A percentile compares a stretch with the other conserved stretches of the same genome.
Evolutionary conservation across 2,113 vertebrate genomes (phyloP).

Genomic region (Chauna torquata): DNA sequence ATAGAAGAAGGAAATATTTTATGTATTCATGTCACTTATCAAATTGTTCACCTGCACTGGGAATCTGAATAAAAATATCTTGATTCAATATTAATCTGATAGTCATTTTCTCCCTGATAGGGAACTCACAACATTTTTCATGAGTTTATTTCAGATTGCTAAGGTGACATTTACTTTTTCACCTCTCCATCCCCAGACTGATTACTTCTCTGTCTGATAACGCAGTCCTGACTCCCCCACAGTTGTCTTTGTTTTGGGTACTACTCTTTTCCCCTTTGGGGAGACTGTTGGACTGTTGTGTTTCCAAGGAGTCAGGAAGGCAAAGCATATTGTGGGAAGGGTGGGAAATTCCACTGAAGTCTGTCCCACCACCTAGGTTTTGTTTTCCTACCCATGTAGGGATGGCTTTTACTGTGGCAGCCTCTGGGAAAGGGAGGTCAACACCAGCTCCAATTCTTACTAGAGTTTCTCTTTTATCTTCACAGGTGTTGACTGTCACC

Average conservation of each 20-base stretch:
- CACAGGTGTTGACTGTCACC: not conserved
- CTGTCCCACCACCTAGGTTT: not conserved
- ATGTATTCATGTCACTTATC: not conserved
- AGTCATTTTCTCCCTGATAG: not conserved
- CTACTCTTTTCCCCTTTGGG: not conserved
- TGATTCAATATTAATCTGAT: conserved; percentile 36
- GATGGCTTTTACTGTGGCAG: not conserved
- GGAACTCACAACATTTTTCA: not conserved
- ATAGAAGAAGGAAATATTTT: conserved; percentile 31
- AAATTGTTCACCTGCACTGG: not conserved
- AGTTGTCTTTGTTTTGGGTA: not conserved
- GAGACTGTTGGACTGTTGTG: not conserved
- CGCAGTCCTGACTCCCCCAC: not conserved
- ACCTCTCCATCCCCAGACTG: not conserved
- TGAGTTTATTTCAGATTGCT: not conserved
- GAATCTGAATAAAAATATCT: not conserved
- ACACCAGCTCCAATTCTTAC: not conserved
- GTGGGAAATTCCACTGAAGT: not conserved
- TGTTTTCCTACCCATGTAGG: not conserved
- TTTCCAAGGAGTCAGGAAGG: not conserved
- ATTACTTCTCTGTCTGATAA: not conserved
- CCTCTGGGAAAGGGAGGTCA: not conserved
- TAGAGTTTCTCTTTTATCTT: not conserved
- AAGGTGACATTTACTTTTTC: not conserved
- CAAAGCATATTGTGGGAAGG: not conserved